Evolutionary conservation across 2,113 vertebrate genomes (phyloP), one percentile per base, ranked within the genome.

Genomic region (Tiliqua scincoides): DNA sequence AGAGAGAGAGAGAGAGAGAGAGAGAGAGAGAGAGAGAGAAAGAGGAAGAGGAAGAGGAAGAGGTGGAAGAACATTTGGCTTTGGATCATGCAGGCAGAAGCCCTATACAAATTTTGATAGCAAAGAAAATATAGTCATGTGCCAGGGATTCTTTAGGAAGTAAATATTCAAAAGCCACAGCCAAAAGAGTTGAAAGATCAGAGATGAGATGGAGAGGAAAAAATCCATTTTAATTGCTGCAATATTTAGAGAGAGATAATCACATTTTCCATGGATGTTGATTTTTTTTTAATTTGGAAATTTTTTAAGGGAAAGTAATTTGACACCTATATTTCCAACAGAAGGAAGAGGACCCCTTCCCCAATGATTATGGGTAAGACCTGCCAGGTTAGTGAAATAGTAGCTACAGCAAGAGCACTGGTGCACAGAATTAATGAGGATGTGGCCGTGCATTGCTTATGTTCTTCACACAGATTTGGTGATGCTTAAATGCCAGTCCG

Each of bases 381-480:
- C 78, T 23, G 48, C 48, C 43, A 43, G 68, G 77, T 72, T 63
- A 10, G 80, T 65, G 37, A 76, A 52, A 83, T 89, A 57, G 57
- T 72, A 89, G 32, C 85, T 43, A 32, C 35, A 52, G 87, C 78
- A 63, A 15, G 81, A 80, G 27, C 37, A 83, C 20, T 40, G 70
- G 73, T 75, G 62, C 52, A 61, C 52, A 61, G 68, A 79, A 86
- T 61, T 65, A 67, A 83, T 40, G 62, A 75, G 25, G 30, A 67
- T 32, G 23, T 40, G n/a, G 43, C 82, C 63, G 32, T 2, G 73
- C 67, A 85, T 76, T 91, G 91, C 89, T 89, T 94, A 92, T 88
- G 92, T 88, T 80, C 52, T 85, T n/a, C 18, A 23, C 1, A 73
- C 59, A 62, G 87, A 85, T 85, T 90, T 67, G 85, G 63, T 85